Conservation (phyloP, 2,888 invertebrate genomes). For the Halocaridina rubra region DNA sequence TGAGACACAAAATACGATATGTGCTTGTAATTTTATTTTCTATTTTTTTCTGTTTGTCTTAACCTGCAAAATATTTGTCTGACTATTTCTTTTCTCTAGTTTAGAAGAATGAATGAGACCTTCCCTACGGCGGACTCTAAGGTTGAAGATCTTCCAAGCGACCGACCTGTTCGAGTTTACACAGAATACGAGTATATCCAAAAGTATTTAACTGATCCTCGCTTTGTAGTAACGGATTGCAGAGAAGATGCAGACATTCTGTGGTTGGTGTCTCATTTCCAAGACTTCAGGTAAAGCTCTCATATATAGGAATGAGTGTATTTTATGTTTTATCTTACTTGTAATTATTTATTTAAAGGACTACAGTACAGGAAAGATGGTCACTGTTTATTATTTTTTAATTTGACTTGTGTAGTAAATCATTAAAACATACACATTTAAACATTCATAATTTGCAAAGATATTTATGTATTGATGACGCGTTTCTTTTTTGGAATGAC, state of each 20-base stretch:
- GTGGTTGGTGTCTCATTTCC: conserved; percentile 84
- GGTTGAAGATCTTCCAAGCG: conserved; percentile 68
- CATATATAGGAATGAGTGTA: not conserved
- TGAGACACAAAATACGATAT: too few relatives aligned
- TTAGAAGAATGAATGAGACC: not conserved
- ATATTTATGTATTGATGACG: too few relatives aligned
- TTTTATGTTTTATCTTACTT: not conserved
- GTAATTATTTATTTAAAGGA: not conserved
- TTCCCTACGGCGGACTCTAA: conserved; percentile 70
- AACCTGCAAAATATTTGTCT: too few relatives aligned
- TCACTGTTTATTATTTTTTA: too few relatives aligned
- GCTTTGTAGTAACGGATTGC: conserved; percentile 79
- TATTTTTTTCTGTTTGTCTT: too few relatives aligned
- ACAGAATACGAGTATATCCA: conserved; percentile 79
- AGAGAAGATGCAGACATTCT: conserved; percentile 84
- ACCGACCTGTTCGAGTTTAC: conserved; percentile 73
- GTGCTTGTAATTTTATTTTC: too few relatives aligned
- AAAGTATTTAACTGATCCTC: conserved; percentile 76
- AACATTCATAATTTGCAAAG: too few relatives aligned
- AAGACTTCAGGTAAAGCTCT: conserved; percentile 75
- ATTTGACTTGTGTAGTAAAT: too few relatives aligned
- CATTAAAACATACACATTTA: too few relatives aligned
- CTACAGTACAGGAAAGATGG: too few relatives aligned
- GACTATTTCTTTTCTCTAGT: not conserved
- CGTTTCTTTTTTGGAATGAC: too few relatives aligned